Evolutionary conservation across 2,888 invertebrate genomes (phyloP), one percentile per base, ranked within the genome.

Genomic region (Heliconius sara): DNA sequence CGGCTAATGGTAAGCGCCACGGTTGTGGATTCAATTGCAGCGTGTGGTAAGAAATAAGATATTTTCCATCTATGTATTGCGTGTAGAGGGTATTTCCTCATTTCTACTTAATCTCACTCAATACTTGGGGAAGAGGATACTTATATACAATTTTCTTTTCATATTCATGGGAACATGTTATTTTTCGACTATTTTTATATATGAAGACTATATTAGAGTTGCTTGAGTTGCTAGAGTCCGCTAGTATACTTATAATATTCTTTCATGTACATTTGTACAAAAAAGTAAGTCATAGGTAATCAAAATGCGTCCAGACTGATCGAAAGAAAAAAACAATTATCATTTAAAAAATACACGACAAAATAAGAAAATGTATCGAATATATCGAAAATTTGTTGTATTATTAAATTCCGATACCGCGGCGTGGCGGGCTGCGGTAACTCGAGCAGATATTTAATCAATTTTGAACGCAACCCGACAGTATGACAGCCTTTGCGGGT

Each of bases 401-500:
- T 67, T 60, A 27, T 57, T 27, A 74, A 78, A 67, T 78, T 74
- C 57, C 74, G 43, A 78, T 47, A 78, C 66, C 57, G 66, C 25
- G 5, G 25, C 22, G 74, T 16, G 74, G 34, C 66, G 60, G 34
- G 30, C 34, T 27, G 34, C 52, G 52, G 67, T 16, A 30, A 63
- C 47, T 71, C 47, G 66, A 43, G 27, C 12, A 43, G 73, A 73
- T 74, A 67, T 68, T 74, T 67, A 68, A 78, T 74, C 67, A 78
- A 78, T 78, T 78, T 78, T 68, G 39, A 65, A 30, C 65, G 27
- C 60, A 65, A 72, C 27, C 47, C 4, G 39, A 66, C 66, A 57
- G 67, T 39, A 19, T 67, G 74, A 43, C 60, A 73, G 19, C 65
- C 27, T n/a, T 34, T 78, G 60, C 73, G 72, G 9, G n/a, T 75